A percentile compares a stretch with the other conserved stretches of the same genome.
Evolutionary conservation across 2,888 invertebrate species (phyloP).

Genomic region (Thymelicus sylvestris): DNA sequence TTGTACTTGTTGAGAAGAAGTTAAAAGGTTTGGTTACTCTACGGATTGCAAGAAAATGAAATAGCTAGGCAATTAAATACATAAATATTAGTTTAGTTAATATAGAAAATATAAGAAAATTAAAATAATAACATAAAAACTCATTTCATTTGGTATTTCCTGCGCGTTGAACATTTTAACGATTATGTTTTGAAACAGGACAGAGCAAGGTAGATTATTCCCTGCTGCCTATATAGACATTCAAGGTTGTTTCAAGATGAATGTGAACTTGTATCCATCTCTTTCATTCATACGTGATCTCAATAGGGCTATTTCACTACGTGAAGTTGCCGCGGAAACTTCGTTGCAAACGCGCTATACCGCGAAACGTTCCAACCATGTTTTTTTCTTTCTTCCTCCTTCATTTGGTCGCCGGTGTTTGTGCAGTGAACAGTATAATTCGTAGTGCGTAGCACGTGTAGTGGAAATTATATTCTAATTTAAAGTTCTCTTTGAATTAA

Average conservation of each 20-base stretch:
- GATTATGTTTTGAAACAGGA: constrained; percentile 66
- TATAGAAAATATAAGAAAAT: not conserved
- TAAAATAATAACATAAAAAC: constrained; percentile 23
- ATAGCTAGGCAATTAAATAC: no score
- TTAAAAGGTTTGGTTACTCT: no score
- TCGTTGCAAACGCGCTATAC: constrained; percentile 61
- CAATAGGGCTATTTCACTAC: constrained; percentile 52
- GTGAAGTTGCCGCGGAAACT: constrained; percentile 64
- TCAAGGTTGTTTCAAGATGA: constrained; percentile 71
- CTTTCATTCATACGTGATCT: constrained; percentile 46
- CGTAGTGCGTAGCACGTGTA: constrained; percentile 77
- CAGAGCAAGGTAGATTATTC: constrained; percentile 66
- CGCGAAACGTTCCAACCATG: constrained; percentile 68
- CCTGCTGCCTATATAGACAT: constrained; percentile 56
- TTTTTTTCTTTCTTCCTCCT: constrained; percentile 73
- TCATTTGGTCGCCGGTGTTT: constrained; percentile 81
- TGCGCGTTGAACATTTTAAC: constrained; percentile 52
- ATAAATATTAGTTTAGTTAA: no score
- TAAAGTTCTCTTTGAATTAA: constrained; percentile 54
- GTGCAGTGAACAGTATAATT: constrained; percentile 77
- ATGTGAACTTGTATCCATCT: constrained; percentile 53
- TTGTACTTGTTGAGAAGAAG: no score
- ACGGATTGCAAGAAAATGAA: not conserved
- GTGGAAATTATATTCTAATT: constrained; percentile 54
- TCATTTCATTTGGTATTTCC: constrained; percentile 40